Conservation (phyloP, 2,113 vertebrate species). For the Irena cyanogastra region DNA sequence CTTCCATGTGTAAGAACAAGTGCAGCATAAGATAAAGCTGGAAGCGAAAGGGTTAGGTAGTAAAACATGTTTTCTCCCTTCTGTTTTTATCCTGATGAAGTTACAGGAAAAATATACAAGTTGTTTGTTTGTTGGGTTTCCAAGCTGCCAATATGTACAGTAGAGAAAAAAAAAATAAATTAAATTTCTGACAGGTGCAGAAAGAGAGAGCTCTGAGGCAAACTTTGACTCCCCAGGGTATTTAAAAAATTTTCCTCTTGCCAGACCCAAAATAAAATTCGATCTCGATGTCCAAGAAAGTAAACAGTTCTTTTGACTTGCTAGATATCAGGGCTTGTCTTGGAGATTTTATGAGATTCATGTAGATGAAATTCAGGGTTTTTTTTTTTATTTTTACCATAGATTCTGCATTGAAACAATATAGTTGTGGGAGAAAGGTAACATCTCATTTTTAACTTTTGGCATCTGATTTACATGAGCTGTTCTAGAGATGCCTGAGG, state of each 20-base stretch:
- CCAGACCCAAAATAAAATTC: conserved; percentile 52
- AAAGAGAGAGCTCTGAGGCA: conserved; percentile 41
- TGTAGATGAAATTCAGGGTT: neutral
- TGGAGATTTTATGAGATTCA: neutral
- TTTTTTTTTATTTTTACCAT: neutral
- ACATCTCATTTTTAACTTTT: neutral
- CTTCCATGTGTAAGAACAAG: neutral
- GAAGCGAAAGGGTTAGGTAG: conserved; percentile 7
- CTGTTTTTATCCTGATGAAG: conserved; percentile 13
- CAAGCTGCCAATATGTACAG: conserved; percentile 52
- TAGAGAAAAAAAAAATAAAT: conserved; percentile 6
- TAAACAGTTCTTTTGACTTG: conserved; percentile 26
- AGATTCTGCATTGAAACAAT: neutral
- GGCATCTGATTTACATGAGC: neutral
- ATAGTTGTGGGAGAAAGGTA: neutral
- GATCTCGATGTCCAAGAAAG: conserved; percentile 37
- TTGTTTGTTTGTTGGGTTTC: conserved; percentile 50
- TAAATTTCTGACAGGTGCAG: conserved; percentile 53
- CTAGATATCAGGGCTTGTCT: neutral
- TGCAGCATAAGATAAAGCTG: neutral
- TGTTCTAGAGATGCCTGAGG: neutral
- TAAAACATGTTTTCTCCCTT: conserved; percentile 26
- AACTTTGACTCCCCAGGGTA: neutral
- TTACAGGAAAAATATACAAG: conserved; percentile 28
- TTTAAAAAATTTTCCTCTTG: conserved; percentile 25